Evolutionary conservation across 2,797 vertebrate genomes (phyloP), one percentile per base, ranked within the genome.

Genomic region (Channallabes apus): DNA sequence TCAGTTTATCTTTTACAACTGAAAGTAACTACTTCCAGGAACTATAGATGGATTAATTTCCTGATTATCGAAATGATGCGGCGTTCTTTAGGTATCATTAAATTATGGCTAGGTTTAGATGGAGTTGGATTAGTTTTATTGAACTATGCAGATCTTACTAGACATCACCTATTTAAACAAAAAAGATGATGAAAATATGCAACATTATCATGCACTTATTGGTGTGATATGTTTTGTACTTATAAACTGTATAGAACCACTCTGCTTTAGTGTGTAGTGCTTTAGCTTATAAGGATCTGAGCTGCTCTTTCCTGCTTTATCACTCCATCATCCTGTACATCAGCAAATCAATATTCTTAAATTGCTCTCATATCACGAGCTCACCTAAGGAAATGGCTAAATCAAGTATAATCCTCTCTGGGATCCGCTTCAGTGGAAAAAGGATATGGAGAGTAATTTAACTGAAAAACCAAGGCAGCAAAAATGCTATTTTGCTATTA

Each of bases 361-460:
- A 84, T 56, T 46, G 65, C 65, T 68, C 11, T 65, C 27, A 38
- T 54, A 83, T 84, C 82, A 75, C 18, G n/a, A 62, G 35, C 54
- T 75, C 35, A 64, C 58, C 56, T 51, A 22, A 51, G 68, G n/a
- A 73, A 51, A 62, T 18, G 3, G 12, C 17, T 61, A 61, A 72
- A 82, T 71, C 54, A 58, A 62, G 58, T n/a, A 79, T 80, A 80
- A 80, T 80, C 59, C 59, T 27, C 61, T 80, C 35, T 46, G 56
- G 64, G 7, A n/a, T 76, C 59, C 51, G 64, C 12, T 76, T 41
- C 59, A 83, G n/a, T 64, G 59, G 59, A 51, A 72, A 27, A 29
- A 41, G 35, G 35, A 62, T 62, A 62, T 46, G 41, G 14, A 79
- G 1, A 27, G 59, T 80, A 80, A 64, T 80, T 64, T 4, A 80